Conservation (phyloP, 2,797 vertebrate species). For the Simalia tracyae region DNA sequence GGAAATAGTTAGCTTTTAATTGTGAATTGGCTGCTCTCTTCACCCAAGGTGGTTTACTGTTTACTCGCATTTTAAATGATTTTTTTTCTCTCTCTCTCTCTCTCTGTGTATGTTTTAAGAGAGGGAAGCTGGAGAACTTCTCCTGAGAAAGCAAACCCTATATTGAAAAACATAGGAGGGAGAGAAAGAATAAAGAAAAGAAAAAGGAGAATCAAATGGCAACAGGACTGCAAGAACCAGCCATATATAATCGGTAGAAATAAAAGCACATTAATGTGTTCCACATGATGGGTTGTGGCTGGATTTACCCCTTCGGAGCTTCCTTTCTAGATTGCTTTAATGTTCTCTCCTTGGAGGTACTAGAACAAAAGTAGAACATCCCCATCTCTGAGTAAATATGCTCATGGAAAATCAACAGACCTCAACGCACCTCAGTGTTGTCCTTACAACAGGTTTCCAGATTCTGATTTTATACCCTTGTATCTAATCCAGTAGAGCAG, state of each 20-base stretch:
- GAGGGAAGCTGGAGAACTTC: too few relatives aligned
- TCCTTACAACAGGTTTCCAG: background rate
- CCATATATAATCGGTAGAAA: background rate
- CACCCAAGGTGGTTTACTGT: background rate
- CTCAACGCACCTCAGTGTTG: background rate
- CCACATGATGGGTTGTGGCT: background rate
- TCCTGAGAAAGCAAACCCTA: background rate
- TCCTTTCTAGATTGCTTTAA: background rate
- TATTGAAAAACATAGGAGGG: background rate
- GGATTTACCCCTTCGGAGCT: background rate
- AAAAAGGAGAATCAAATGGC: background rate
- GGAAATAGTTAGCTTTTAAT: conserved; percentile 37
- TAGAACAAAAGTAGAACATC: background rate
- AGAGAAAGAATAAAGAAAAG: background rate
- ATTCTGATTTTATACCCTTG: background rate
- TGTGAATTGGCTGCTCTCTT: conserved; percentile 42
- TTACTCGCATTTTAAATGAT: background rate
- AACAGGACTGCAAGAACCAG: too few relatives aligned
- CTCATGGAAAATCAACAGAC: background rate
- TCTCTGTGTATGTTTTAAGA: too few relatives aligned
- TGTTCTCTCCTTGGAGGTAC: background rate
- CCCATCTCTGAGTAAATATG: background rate
- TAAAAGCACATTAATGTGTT: background rate
- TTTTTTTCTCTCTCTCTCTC: too few relatives aligned
- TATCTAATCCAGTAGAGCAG: background rate